Conservation (phyloP, 2,113 vertebrate species). For the Catharus bicknelli region DNA sequence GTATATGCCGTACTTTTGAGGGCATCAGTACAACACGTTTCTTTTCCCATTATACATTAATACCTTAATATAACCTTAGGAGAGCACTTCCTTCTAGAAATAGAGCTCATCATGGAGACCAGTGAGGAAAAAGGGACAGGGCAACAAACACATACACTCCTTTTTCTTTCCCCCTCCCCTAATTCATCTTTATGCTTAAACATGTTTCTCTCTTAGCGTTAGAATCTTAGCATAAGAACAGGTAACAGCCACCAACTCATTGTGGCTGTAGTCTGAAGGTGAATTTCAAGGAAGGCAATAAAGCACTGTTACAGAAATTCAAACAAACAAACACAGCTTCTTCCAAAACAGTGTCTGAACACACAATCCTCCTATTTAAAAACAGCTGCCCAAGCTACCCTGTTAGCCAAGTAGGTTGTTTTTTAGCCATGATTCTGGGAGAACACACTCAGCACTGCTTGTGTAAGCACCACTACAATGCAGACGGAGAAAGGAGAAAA, state of each 20-base stretch:
- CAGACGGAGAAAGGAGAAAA: background rate
- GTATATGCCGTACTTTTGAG: background rate
- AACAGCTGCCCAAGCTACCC: background rate
- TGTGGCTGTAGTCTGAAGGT: background rate
- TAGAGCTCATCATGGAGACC: background rate
- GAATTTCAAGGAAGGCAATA: background rate
- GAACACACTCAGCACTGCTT: background rate
- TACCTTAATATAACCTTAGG: background rate
- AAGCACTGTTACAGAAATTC: background rate
- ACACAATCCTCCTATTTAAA: background rate
- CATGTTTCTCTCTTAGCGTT: background rate
- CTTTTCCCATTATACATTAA: background rate
- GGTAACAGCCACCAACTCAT: background rate
- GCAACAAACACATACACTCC: background rate
- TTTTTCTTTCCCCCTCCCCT: background rate
- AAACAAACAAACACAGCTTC: background rate
- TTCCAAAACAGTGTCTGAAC: background rate
- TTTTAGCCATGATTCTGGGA: background rate
- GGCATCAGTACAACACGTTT: background rate
- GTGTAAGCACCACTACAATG: background rate
- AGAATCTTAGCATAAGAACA: background rate
- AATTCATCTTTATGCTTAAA: background rate
- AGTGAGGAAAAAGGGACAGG: background rate
- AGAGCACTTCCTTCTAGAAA: background rate
- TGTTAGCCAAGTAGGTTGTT: background rate